These are phyloP conservation scores for Cynopterus sphinx DNA, from an alignment of 2,797 vertebrate species.

Conservation along the genomic window DNA sequence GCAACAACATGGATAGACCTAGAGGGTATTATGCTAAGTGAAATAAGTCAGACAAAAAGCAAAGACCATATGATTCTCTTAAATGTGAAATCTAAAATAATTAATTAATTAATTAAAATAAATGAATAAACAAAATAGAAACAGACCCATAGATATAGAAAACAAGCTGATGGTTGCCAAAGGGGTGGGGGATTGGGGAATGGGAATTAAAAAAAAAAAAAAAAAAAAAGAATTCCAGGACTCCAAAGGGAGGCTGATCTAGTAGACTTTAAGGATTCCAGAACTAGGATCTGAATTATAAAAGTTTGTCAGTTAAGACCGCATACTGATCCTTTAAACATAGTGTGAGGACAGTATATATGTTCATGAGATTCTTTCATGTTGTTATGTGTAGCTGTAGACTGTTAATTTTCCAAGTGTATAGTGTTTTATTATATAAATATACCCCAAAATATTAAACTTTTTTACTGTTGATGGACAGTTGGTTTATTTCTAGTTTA, in stretches of 20 bases:
- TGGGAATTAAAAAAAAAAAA: neutral
- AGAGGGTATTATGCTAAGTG: neutral
- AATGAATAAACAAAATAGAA: neutral
- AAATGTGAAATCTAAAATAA: neutral
- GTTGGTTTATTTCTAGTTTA: neutral
- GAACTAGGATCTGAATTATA: neutral
- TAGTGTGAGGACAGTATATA: neutral
- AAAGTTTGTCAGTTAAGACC: neutral
- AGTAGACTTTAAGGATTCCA: neutral
- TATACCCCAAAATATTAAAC: constrained; percentile 2
- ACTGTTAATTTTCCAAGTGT: neutral
- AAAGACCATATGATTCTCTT: neutral
- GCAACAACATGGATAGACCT: neutral
- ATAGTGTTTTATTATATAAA: neutral
- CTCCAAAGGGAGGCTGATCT: neutral
- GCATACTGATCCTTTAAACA: neutral
- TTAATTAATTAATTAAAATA: neutral
- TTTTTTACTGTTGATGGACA: neutral
- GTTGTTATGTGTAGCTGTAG: neutral
- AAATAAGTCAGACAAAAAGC: neutral
- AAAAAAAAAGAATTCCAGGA: neutral
- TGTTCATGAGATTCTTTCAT: neutral
- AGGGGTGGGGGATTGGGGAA: too few species aligned
- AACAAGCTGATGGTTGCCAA: neutral
- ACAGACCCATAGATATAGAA: neutral